Conservation (phyloP, 2,113 vertebrate genomes). For the Miniopterus natalensis region DNA sequence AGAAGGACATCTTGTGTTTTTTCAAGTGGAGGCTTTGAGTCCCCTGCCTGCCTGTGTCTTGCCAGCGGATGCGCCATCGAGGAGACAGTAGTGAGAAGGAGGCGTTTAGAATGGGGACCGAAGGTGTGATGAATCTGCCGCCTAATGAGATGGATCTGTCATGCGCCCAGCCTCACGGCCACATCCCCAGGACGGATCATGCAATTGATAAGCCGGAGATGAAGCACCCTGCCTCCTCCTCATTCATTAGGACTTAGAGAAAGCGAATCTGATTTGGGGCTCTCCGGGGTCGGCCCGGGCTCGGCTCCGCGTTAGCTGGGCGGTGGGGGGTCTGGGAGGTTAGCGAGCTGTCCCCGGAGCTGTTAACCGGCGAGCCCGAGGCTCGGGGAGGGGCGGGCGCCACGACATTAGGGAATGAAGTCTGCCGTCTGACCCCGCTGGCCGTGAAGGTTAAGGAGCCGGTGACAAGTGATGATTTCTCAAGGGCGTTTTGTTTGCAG, state of each 20-base stretch:
- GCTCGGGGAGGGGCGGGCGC: background rate
- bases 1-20: background rate
- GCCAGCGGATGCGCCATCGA: background rate
- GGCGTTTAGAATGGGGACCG: background rate
- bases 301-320: slow-evolving; percentile 11
- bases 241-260: slow-evolving; percentile 69
- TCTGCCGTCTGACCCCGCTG: slow-evolving; percentile 37
- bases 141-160: slow-evolving; percentile 31
- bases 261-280: slow-evolving; percentile 57
- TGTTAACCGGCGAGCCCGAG: background rate
- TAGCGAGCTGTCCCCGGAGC: background rate
- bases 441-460: slow-evolving; percentile 74
- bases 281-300: background rate
- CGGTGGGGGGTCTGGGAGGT: slow-evolving; percentile 40
- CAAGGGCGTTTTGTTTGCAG: slow-evolving; percentile 81
- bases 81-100: background rate
- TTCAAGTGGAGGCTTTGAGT: background rate
- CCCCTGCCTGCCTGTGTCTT: background rate
- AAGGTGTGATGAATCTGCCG: background rate
- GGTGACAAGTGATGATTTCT: slow-evolving; percentile 81
- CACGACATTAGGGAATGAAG: slow-evolving; percentile 72
- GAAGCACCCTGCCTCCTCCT: slow-evolving; percentile 49
- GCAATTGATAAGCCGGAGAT: background rate
- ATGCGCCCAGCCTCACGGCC: background rate
- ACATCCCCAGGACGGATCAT: background rate